Evolutionary conservation across 2,797 vertebrate species (phyloP).

Genomic region (Lithobates sylvaticus): DNA sequence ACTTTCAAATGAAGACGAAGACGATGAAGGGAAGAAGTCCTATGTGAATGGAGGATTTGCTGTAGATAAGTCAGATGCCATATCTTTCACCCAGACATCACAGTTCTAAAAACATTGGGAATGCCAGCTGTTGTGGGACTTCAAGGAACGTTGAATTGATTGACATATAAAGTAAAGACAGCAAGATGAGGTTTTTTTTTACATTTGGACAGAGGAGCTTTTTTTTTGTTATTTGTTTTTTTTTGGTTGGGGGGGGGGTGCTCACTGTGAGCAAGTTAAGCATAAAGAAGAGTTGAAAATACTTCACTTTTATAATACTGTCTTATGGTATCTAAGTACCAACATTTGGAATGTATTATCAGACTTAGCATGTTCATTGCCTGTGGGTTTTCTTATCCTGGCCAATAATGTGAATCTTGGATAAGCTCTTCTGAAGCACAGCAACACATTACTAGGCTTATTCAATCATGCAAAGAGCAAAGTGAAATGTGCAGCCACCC

Average conservation of each 20-base stretch:
- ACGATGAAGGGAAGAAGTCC: constrained; percentile 86
- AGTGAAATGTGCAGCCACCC: neutral
- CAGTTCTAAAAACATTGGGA: constrained; percentile 85
- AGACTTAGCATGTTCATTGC: constrained; percentile 64
- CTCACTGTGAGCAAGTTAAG: constrained; percentile 61
- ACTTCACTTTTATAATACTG: constrained; percentile 52
- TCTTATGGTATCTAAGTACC: constrained; percentile 33
- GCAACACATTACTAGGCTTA: constrained; percentile 57
- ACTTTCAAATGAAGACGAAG: constrained; percentile 83
- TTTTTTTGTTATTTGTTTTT: neutral
- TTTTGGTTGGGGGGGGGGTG: constrained; percentile 3
- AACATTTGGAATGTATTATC: constrained; percentile 64
- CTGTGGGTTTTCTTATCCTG: constrained; percentile 60
- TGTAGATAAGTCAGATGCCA: constrained; percentile 92
- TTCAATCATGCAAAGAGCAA: neutral
- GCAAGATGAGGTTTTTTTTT: constrained; percentile 66
- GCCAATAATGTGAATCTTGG: constrained; percentile 57
- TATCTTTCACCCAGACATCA: constrained; percentile 97
- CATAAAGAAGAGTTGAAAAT: constrained; percentile 64
- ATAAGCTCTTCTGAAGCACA: constrained; percentile 68
- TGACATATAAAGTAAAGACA: constrained; percentile 66
- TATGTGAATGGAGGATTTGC: constrained; percentile 96
- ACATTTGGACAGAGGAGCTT: constrained; percentile 64
- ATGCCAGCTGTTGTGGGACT: constrained; percentile 51
- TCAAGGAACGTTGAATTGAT: constrained; percentile 57